Conservation (phyloP, 2,888 invertebrate genomes). For the Antheraea assamensis region DNA sequence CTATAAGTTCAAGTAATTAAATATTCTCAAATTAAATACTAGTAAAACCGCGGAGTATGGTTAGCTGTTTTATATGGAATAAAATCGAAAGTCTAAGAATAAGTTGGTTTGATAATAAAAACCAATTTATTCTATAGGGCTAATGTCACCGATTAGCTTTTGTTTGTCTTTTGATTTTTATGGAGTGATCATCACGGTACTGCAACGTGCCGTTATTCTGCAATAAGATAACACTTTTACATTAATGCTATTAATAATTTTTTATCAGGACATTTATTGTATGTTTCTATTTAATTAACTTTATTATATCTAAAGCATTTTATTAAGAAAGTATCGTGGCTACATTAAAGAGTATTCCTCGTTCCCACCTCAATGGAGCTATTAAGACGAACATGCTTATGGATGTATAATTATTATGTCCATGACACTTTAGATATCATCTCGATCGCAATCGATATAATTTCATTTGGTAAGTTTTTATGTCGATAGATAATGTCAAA, state of each 20-base stretch:
- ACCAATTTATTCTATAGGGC: background rate
- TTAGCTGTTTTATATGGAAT: background rate
- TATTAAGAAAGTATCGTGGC: background rate
- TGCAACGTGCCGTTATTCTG: slow-evolving; percentile 33
- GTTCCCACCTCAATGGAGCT: background rate
- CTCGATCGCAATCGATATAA: background rate
- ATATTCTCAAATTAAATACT: too few species aligned
- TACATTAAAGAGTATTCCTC: background rate
- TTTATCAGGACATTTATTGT: background rate
- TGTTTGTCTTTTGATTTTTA: slow-evolving; percentile 15
- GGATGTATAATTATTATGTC: background rate
- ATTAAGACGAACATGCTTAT: background rate
- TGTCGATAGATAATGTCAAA: background rate
- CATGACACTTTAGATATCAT: too few species aligned
- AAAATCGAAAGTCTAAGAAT: background rate
- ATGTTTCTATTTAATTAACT: background rate
- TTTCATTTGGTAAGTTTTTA: background rate
- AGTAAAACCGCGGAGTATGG: too few species aligned
- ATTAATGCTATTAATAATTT: slow-evolving; percentile 3
- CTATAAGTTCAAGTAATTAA: too few species aligned
- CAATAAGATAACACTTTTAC: slow-evolving; percentile 4
- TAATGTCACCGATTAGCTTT: slow-evolving; percentile 13
- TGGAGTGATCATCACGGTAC: slow-evolving; percentile 41
- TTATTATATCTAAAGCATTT: background rate
- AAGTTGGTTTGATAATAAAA: background rate